Evolutionary conservation across 2,888 invertebrate species (phyloP).

Genomic region (Lypha dubia): DNA sequence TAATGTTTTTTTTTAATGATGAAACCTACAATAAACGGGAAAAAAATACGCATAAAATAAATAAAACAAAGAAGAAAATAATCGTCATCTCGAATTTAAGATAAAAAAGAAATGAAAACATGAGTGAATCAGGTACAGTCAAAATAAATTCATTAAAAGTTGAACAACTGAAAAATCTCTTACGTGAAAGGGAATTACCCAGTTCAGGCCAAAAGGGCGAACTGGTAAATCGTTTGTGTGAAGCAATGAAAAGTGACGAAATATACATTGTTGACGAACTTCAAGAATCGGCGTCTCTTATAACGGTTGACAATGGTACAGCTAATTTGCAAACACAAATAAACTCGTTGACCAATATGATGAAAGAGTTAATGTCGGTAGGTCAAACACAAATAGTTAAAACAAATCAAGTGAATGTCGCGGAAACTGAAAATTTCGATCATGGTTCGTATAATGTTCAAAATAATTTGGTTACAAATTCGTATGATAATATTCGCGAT

Average conservation of each 20-base stretch:
- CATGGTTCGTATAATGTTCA: no score
- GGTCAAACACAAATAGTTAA: conserved; percentile 29
- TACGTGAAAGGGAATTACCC: conserved; percentile 20
- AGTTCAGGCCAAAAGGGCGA: conserved; percentile 25
- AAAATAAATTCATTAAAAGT: conserved; percentile 36
- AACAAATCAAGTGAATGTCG: no score
- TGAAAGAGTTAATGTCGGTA: conserved; percentile 46
- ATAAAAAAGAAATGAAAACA: no score
- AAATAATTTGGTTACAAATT: no score
- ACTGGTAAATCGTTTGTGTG: conserved; percentile 24
- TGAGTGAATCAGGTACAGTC: no score
- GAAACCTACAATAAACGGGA: no score
- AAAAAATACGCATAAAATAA: no score
- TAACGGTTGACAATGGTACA: neutral
- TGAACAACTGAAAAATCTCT: conserved; percentile 10
- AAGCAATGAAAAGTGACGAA: conserved; percentile 7
- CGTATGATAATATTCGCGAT: no score
- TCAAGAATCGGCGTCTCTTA: neutral
- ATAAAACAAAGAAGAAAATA: no score
- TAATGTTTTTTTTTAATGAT: no score
- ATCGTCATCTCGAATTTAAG: no score
- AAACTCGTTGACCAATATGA: conserved; percentile 23
- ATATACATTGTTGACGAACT: neutral
- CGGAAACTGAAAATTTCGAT: no score
- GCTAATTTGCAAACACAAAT: conserved; percentile 6